phyloP scores from a whole-genome alignment of 2,888 invertebrate genomes.

The Drosophila nr. perissopoda region DNA sequence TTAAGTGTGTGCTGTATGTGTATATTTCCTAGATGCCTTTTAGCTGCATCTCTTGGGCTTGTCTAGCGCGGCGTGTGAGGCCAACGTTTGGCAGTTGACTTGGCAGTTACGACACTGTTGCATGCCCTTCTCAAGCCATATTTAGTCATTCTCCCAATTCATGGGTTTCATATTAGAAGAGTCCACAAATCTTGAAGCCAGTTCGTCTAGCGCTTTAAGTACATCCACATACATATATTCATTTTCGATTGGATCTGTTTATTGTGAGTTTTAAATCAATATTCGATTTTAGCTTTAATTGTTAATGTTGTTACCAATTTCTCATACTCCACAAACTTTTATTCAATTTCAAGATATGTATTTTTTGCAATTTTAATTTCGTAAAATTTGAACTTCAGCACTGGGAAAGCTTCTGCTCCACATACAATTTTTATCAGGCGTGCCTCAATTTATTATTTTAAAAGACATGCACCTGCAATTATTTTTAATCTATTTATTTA shows the following conservation, averaged over 20 bases:
- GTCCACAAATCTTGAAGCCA: neutral
- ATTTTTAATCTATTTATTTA: neutral
- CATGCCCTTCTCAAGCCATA: constrained; percentile 37
- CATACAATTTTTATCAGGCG: neutral
- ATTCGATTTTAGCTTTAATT: neutral
- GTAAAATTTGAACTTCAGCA: neutral
- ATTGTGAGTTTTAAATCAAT: neutral
- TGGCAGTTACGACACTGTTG: constrained; percentile 11
- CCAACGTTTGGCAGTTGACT: constrained; percentile 29
- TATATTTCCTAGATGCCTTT: constrained; percentile 67
- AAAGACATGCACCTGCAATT: neutral
- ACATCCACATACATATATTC: neutral
- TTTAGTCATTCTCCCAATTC: constrained; percentile 3
- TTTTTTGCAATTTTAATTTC: neutral
- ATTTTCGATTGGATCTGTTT: neutral
- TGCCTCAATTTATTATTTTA: neutral
- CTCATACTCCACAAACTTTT: neutral
- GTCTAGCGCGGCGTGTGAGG: constrained; percentile 61
- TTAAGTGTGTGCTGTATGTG: constrained; percentile 53
- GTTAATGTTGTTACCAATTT: neutral
- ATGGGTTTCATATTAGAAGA: neutral
- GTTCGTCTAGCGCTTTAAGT: neutral
- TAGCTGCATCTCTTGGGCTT: constrained; percentile 61
- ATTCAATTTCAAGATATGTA: neutral
- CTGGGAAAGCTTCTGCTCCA: neutral